Percentiles rank a stretch among this genome's conserved stretches.
These are phyloP conservation scores for Musca vetustissima DNA, from an alignment of 1,140 invertebrate species.

Conservation along the genomic window DNA sequence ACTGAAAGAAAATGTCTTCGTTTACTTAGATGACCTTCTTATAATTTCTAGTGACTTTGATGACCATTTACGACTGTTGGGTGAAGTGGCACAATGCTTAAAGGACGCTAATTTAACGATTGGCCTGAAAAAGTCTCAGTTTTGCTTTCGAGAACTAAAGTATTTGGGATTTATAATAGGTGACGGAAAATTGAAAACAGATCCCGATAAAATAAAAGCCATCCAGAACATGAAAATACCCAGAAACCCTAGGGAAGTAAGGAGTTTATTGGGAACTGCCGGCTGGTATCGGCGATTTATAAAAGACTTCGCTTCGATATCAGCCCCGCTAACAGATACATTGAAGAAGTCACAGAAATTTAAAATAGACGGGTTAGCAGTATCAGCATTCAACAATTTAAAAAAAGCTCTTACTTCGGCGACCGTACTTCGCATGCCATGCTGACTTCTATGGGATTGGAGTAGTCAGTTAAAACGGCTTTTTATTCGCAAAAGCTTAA, in stretches of 20 bases:
- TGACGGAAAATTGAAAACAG: no score
- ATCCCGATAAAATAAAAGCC: no score
- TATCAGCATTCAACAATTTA: neutral
- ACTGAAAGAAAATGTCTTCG: slow-evolving; percentile 17
- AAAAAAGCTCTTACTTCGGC: neutral
- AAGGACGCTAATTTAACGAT: neutral
- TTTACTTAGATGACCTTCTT: slow-evolving; percentile 30
- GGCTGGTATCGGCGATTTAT: no score
- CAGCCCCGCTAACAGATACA: no score
- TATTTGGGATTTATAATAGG: neutral
- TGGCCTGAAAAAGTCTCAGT: neutral
- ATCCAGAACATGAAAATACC: no score
- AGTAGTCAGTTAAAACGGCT: neutral
- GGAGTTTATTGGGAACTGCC: no score
- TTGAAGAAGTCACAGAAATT: no score
- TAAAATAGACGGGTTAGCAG: no score
- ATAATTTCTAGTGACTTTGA: neutral
- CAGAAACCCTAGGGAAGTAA: no score
- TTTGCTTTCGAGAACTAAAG: neutral
- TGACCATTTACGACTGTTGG: no score
- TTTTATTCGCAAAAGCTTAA: neutral
- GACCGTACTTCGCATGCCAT: neutral
- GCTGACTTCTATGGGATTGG: neutral
- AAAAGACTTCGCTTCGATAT: no score
- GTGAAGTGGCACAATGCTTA: no score